A percentile compares a stretch with the other conserved stretches of the same genome.
Evolutionary conservation across 1,140 invertebrate species (phyloP).

Genomic region (Zaprionus camerounensis): DNA sequence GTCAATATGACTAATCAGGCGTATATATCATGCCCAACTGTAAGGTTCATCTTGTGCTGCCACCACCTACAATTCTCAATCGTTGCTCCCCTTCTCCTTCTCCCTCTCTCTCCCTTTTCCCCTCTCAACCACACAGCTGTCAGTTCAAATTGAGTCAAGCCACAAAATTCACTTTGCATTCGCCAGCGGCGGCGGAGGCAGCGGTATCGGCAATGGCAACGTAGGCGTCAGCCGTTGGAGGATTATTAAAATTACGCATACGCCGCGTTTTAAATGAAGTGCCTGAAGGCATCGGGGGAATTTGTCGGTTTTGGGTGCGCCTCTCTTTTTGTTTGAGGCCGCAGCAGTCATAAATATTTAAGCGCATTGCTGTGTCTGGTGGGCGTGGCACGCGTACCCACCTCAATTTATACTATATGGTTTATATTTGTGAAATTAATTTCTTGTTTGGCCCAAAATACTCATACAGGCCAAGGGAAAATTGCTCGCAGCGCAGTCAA

Average conservation of each 20-base stretch:
- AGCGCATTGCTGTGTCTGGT: conserved; percentile 34
- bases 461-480: conserved; percentile 6
- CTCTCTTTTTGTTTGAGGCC: neutral
- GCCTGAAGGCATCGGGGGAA: conserved; percentile 6
- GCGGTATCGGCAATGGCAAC: conserved; percentile 47
- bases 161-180: conserved; percentile 80
- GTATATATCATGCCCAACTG: conserved; percentile 70
- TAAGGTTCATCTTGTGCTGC: conserved; percentile 19
- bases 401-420: conserved; percentile 30
- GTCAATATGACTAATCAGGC: conserved; percentile 80
- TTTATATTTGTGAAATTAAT: conserved; percentile 43
- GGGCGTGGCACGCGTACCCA: conserved; percentile 43
- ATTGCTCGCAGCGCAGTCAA: conserved; percentile 9
- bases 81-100: neutral
- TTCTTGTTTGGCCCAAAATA: conserved; percentile 40
- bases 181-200: conserved; percentile 48
- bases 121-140: conserved; percentile 51
- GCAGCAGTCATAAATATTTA: conserved; percentile 70
- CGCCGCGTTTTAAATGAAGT: conserved; percentile 79
- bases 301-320: conserved; percentile 2
- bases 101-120: too few species aligned
- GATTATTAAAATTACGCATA: conserved; percentile 83
- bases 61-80: neutral
- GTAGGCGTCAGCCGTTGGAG: conserved; percentile 59
- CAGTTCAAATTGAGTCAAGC: conserved; percentile 74